Conservation (phyloP, 2,113 vertebrate species). For the Aspidoscelis tigris region DNA sequence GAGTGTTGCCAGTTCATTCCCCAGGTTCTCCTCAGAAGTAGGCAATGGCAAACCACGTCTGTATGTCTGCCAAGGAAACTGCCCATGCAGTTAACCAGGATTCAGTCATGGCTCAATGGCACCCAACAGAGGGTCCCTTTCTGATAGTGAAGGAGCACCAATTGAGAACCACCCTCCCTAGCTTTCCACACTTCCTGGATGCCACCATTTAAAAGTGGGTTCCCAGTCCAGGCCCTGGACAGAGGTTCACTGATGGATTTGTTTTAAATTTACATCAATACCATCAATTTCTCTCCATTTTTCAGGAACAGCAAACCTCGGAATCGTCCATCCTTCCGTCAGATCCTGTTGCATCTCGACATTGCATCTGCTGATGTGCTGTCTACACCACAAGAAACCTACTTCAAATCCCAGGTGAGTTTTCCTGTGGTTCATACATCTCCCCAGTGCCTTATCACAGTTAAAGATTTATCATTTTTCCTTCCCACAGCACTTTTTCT, state of each 20-base stretch:
- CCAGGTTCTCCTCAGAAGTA: too few species aligned
- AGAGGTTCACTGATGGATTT: not conserved
- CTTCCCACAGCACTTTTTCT: not conserved
- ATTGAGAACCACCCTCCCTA: not conserved
- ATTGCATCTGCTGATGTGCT: constrained; percentile 95
- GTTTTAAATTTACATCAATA: not conserved
- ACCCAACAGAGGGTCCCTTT: not conserved
- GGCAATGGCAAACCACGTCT: too few species aligned
- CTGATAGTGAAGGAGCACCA: not conserved
- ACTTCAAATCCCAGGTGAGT: constrained; percentile 93
- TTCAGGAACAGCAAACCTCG: constrained; percentile 94
- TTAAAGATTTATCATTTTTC: too few species aligned
- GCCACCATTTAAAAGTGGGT: not conserved
- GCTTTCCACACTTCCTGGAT: not conserved
- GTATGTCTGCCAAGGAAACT: too few species aligned
- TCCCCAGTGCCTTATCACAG: constrained; percentile 6
- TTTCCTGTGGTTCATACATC: constrained; percentile 28
- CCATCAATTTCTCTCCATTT: not conserved
- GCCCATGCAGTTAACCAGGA: too few species aligned
- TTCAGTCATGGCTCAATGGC: too few species aligned
- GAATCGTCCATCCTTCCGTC: constrained; percentile 94
- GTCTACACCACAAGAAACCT: constrained; percentile 95
- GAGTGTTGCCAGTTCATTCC: too few species aligned
- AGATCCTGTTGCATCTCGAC: constrained; percentile 95
- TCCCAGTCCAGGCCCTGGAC: not conserved